Evolutionary conservation across 1,140 invertebrate genomes (phyloP).

Genomic region (Microvelia longipes): DNA sequence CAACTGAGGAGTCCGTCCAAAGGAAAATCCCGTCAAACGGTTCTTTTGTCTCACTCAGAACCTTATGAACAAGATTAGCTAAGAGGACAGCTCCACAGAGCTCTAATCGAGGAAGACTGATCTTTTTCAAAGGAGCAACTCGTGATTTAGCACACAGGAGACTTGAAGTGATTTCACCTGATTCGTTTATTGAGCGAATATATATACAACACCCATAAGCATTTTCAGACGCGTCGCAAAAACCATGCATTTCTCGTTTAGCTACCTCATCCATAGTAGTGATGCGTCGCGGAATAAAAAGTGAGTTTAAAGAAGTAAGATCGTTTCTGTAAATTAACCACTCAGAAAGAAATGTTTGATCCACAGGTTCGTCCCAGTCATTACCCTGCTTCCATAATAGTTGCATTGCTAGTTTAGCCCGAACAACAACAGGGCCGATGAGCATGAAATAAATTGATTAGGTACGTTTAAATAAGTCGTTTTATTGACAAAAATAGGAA

Average conservation of each 20-base stretch:
- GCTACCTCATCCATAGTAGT: background rate
- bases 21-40: background rate
- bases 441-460: too few species aligned
- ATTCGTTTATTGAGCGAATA: slow-evolving; percentile 16
- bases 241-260: slow-evolving; percentile 5
- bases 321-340: slow-evolving; percentile 8
- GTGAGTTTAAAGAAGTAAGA: background rate
- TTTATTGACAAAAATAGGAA: too few species aligned
- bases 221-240: slow-evolving; percentile 4
- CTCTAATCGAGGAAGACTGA: slow-evolving; percentile 34
- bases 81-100: slow-evolving; percentile 31
- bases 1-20: background rate
- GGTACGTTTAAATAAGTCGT: too few species aligned
- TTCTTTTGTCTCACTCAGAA: background rate
- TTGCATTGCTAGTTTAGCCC: slow-evolving; percentile 16
- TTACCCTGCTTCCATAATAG: slow-evolving; percentile 13
- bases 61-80: slow-evolving; percentile 22
- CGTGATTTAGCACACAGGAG: slow-evolving; percentile 16
- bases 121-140: slow-evolving; percentile 15
- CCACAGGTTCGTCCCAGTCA: slow-evolving; percentile 11
- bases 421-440: slow-evolving; percentile 11
- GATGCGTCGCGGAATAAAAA: slow-evolving; percentile 10
- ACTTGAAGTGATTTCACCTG: slow-evolving; percentile 5
- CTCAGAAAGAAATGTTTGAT: background rate
- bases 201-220: slow-evolving; percentile 10